A percentile compares a stretch with the other conserved stretches of the same genome.
These are phyloP conservation scores for Drosophila engyochracea DNA, from an alignment of 2,888 invertebrate species.

Conservation along the genomic window DNA sequence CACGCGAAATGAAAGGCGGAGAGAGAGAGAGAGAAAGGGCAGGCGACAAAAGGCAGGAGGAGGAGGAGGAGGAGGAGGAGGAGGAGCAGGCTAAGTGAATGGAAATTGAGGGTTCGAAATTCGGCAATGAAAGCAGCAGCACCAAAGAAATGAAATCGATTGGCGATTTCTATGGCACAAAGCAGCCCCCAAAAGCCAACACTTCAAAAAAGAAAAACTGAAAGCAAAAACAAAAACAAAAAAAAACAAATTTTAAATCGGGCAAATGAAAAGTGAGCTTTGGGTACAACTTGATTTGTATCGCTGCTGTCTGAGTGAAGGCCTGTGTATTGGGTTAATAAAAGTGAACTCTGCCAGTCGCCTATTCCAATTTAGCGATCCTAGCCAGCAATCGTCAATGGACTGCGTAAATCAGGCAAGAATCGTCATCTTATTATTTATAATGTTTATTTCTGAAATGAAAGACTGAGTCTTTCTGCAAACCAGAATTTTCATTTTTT, in stretches of 20 bases:
- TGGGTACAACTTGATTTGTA: constrained; percentile 37
- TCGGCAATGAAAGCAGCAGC: constrained; percentile 51
- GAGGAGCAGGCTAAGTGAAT: constrained; percentile 18
- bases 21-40: not conserved
- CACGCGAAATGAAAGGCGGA: constrained; percentile 28
- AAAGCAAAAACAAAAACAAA: not conserved
- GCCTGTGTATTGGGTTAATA: constrained; percentile 15
- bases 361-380: not conserved
- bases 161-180: constrained; percentile 69
- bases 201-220: constrained; percentile 32
- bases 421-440: not conserved
- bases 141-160: constrained; percentile 64
- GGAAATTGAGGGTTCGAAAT: constrained; percentile 42
- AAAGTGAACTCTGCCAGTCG: not conserved
- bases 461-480: not conserved
- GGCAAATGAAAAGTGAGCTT: constrained; percentile 48
- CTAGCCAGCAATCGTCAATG: constrained; percentile 1
- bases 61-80: not conserved
- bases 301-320: constrained; percentile 18
- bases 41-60: constrained; percentile 19
- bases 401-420: not conserved
- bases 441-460: not conserved
- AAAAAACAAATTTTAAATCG: constrained; percentile 7
- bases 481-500: not conserved
- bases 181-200: constrained; percentile 42